phyloP scores from a whole-genome alignment of 1,140 invertebrate species.

The Dryas iulia region DNA sequence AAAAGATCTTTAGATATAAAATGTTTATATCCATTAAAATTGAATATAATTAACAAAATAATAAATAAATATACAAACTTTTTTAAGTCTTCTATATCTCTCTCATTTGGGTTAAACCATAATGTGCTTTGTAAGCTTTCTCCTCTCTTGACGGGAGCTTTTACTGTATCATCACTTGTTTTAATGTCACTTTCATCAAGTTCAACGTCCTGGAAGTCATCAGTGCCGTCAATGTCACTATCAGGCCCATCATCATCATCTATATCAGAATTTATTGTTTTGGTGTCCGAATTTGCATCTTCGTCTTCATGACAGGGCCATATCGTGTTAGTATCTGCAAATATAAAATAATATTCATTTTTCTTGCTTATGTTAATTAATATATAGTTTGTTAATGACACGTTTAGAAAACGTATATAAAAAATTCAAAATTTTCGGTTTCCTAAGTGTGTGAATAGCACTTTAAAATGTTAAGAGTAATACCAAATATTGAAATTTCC shows the following conservation, averaged over 20 bases:
- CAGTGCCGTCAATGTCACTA: slow-evolving; percentile 53
- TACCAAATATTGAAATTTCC: too few relatives aligned
- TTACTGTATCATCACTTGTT: slow-evolving; percentile 48
- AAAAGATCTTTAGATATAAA: too few relatives aligned
- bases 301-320: slow-evolving; percentile 74
- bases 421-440: too few relatives aligned
- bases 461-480: too few relatives aligned
- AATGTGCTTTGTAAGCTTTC: slow-evolving; percentile 64
- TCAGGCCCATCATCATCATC: slow-evolving; percentile 66
- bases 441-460: too few relatives aligned
- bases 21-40: too few relatives aligned
- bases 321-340: slow-evolving; percentile 60
- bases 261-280: slow-evolving; percentile 65
- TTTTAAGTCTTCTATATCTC: slow-evolving; percentile 80
- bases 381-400: too few relatives aligned
- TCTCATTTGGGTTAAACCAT: slow-evolving; percentile 71
- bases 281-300: slow-evolving; percentile 63
- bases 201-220: slow-evolving; percentile 61
- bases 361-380: too few relatives aligned
- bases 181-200: slow-evolving; percentile 60
- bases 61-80: slow-evolving; percentile 47
- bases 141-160: slow-evolving; percentile 50
- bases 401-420: too few relatives aligned
- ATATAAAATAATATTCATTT: slow-evolving; percentile 16
- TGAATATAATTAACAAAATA: too few relatives aligned